These are phyloP conservation scores for Tachysurus vachellii DNA, from an alignment of 2,113 vertebrate species.

Conservation along the genomic window DNA sequence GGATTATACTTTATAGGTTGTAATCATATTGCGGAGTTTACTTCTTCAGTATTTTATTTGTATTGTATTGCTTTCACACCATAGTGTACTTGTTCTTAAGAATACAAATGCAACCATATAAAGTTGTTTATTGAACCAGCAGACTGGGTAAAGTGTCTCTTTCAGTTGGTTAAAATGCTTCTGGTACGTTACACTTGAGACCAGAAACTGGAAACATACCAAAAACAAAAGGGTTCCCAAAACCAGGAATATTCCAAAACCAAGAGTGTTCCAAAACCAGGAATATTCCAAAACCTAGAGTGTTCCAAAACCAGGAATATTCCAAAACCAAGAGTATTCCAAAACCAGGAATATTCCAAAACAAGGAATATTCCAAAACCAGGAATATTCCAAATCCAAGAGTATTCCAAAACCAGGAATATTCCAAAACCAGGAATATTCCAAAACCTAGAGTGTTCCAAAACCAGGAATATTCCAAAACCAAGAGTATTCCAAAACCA, in stretches of 20 bases:
- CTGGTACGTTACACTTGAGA: not conserved
- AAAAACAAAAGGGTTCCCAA: too few relatives aligned
- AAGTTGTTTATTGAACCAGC: not conserved
- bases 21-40: not conserved
- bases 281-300: not conserved
- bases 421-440: not conserved
- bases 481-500: not conserved
- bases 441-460: not conserved
- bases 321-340: not conserved
- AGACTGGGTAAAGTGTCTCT: not conserved
- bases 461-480: not conserved
- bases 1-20: slow-evolving; percentile 24
- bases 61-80: not conserved
- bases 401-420: not conserved
- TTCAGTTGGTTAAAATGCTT: not conserved
- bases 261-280: not conserved
- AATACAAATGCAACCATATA: not conserved
- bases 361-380: too few relatives aligned
- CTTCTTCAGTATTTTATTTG: not conserved
- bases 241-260: not conserved
- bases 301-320: not conserved
- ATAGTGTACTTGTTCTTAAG: not conserved
- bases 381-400: not conserved
- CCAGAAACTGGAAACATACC: not conserved
- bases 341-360: not conserved